These are phyloP conservation scores for Loriculus beryllinus DNA, from an alignment of 2,797 vertebrate species.

Conservation along the genomic window DNA sequence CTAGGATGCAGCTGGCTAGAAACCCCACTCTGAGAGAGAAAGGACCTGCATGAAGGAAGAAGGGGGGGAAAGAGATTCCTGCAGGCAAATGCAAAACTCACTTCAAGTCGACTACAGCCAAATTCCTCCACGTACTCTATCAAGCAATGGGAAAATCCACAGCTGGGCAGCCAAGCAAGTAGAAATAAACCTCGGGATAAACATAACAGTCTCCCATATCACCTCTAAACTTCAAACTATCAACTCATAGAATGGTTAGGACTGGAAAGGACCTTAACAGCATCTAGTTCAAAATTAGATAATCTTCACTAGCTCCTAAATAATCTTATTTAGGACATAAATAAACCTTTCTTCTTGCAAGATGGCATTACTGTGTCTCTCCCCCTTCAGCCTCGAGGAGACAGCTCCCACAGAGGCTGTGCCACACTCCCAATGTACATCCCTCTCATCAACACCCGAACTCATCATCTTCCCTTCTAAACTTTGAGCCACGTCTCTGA, in stretches of 20 bases:
- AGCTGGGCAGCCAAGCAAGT: neutral
- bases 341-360: neutral
- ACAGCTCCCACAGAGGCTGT: fast-evolving
- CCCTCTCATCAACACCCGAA: neutral
- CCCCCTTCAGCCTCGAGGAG: neutral
- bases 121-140: neutral
- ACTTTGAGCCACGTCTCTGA: neutral
- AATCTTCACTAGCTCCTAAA: neutral
- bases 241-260: neutral
- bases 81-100: neutral
- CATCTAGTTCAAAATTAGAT: neutral
- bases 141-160: neutral
- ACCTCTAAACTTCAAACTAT: neutral
- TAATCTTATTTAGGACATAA: neutral
- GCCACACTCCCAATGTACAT: neutral
- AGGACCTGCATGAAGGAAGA: neutral
- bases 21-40: neutral
- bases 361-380: neutral
- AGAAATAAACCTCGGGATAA: neutral
- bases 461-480: too few relatives aligned
- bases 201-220: neutral
- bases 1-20: neutral
- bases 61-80: neutral
- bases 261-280: neutral
- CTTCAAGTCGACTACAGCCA: neutral